Evolutionary conservation across 2,888 invertebrate genomes (phyloP), one percentile per base, ranked within the genome.

Genomic region (Brenthis daphne): DNA sequence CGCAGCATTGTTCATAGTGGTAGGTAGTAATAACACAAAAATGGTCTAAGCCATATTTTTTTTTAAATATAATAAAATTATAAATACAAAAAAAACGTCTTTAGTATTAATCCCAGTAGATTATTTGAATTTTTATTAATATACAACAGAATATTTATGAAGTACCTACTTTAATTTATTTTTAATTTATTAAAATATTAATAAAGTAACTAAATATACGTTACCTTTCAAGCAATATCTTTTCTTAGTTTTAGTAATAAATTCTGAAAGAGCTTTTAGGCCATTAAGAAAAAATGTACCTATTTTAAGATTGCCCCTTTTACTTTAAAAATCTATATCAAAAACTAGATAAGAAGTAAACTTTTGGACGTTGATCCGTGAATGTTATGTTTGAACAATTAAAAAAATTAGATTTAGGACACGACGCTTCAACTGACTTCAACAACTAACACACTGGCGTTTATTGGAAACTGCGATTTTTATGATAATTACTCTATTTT

Each of bases 291-390:
- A 37, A 33, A 6, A 33, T 57, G n/a, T 37, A 57, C 6, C 6
- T n/a, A 14, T 11, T 24, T 61, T 50, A 14, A 29, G 13, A 57
- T 37, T 48, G 14, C 29, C 29, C 11, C 50, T 14, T 51, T 61
- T 6, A 33, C 16, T 51, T 37, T n/a, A n/a, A 1, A 51, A 53
- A 37, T 11, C 51, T 43, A 53, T 54, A 53, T 51, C 63, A 63
- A 43, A 63, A 53, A 20, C 20, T 43, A 2, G 5, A 8, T 20
- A 63, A 53, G 61, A 73, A 48, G 72, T 81, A 88, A 86, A 87
- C 85, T 81, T 75, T 73, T 71, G 70, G 84, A 86, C 86, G 77
- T 84, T 86, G 85, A 85, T 82, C 80, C 75, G 80, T 75, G 76
- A 76, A 70, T 75, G 75, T 71, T 82, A 81, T 77, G 76, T 79